Base-by-base conservation (phyloP, 1,140 invertebrate genomes). In the Halictus rubicundus region DNA sequence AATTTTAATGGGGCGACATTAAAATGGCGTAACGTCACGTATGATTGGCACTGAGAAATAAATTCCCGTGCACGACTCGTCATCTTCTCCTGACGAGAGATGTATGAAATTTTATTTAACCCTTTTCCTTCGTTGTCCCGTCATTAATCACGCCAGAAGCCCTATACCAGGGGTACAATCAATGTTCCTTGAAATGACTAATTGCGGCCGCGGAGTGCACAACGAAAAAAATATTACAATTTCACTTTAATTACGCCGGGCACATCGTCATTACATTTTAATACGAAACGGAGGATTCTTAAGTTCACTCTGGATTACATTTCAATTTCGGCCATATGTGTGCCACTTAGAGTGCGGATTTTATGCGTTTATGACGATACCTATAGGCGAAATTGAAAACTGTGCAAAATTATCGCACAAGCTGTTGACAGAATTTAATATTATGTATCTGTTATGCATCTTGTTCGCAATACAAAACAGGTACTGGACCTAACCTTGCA, bases 81-180 rank as follows among this genome's bases (percentile, higher is more conserved):
- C 84, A 81, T 80, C 82, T 77, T 68, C 68, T 61, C 64, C 57
- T 68, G 68, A 19, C 66, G 46, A 76, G 54, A 80, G 72, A 84
- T 78, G 82, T 79, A 74, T 60, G 83, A 83, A 84, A 84, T 84
- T 84, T 70, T 78, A 78, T 75, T 79, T 82, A 74, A 54, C 70
- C 57, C 76, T 60, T 60, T 54, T 52, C 14, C 60, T 54, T 39
- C 63, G 52, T 59, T n/a, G 16, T 46, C n/a, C 23, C 61, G 21
- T 76, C 82, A 85, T 85, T 85, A 85, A 85, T 84, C 83, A 80
- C 60, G 46, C n/a, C n/a, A 54, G 37, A 57, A 72, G 68, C 68
- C 32, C 68, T 80, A 80, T 49, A 49, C 69, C 27, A 77, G 60
- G 57, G 68, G 52, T 59, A 59, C 68, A 85, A 85, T 85, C 82